Conservation (phyloP, 1,140 invertebrate genomes). For the Solen grandis region DNA sequence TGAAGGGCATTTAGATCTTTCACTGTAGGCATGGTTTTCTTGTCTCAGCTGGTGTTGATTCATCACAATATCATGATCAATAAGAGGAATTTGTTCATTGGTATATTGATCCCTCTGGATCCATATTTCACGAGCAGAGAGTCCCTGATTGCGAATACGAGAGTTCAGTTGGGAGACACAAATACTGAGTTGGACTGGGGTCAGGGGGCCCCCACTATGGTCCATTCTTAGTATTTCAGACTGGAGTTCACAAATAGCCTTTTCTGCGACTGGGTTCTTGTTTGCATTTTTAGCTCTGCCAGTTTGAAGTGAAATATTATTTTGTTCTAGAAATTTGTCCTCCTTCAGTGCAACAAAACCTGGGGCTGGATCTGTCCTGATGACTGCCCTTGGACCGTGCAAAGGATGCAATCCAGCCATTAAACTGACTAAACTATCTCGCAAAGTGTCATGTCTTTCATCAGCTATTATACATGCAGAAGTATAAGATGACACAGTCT, state of each 20-base stretch:
- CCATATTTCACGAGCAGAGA: constrained; percentile 20
- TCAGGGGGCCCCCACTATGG: constrained; percentile 5
- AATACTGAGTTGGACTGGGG: neutral
- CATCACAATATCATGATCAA: constrained; percentile 25
- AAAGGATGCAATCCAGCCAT: constrained; percentile 30
- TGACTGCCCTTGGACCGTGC: constrained; percentile 49
- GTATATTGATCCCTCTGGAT: constrained; percentile 31
- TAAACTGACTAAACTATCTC: constrained; percentile 16
- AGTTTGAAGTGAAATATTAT: constrained; percentile 42
- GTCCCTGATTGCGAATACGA: neutral
- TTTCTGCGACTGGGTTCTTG: constrained; percentile 61
- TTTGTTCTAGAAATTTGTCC: constrained; percentile 30
- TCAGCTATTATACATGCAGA: constrained; percentile 8
- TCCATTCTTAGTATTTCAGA: constrained; percentile 27
- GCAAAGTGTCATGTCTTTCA: constrained; percentile 35
- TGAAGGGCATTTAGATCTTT: constrained; percentile 29
- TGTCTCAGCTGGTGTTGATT: constrained; percentile 4
- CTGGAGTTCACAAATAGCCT: constrained; percentile 35
- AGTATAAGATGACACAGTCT: constrained; percentile 45
- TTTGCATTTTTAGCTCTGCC: constrained; percentile 56
- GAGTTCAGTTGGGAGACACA: constrained; percentile 22
- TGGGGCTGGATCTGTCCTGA: constrained; percentile 54
- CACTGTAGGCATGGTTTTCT: constrained; percentile 39
- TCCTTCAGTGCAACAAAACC: constrained; percentile 44
- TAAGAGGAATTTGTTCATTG: constrained; percentile 52